Conservation (phyloP, 1,140 invertebrate species). For the Drosophila nigromelanica region DNA sequence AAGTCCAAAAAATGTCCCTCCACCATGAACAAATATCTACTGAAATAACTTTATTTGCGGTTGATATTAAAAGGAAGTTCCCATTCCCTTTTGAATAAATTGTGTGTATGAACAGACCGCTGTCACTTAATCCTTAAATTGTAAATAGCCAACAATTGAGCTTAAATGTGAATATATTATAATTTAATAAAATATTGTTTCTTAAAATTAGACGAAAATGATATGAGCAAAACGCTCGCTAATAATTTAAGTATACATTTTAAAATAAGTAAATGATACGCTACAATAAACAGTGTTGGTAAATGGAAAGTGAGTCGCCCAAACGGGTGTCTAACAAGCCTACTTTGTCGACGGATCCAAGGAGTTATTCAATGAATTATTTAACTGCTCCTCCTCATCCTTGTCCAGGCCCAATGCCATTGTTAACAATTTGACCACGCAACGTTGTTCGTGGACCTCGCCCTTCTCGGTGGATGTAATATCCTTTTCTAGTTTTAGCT, state of each 20-base stretch:
- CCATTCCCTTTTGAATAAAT: too few relatives aligned
- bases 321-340: conserved; percentile 23
- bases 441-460: conserved; percentile 78
- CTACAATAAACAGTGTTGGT: conserved; percentile 21
- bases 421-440: conserved; percentile 80
- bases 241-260: conserved; percentile 36
- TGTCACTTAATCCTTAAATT: too few relatives aligned
- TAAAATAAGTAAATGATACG: conserved; percentile 28
- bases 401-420: conserved; percentile 79
- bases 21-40: too few relatives aligned
- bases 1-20: too few relatives aligned
- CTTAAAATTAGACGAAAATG: conserved; percentile 50
- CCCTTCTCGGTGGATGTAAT: conserved; percentile 89
- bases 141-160: background rate
- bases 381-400: conserved; percentile 71
- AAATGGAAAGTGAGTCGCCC: conserved; percentile 45
- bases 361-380: conserved; percentile 72
- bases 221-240: conserved; percentile 18
- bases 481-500: conserved; percentile 95
- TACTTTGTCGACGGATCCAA: conserved; percentile 63
- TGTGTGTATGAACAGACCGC: too few relatives aligned
- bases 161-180: conserved; percentile 47
- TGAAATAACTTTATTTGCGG: too few relatives aligned
- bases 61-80: too few relatives aligned
- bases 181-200: conserved; percentile 63